Evolutionary conservation across 2,888 invertebrate genomes (phyloP), one percentile per base, ranked within the genome.

Genomic region (Nematopogon swammerdamellus): DNA sequence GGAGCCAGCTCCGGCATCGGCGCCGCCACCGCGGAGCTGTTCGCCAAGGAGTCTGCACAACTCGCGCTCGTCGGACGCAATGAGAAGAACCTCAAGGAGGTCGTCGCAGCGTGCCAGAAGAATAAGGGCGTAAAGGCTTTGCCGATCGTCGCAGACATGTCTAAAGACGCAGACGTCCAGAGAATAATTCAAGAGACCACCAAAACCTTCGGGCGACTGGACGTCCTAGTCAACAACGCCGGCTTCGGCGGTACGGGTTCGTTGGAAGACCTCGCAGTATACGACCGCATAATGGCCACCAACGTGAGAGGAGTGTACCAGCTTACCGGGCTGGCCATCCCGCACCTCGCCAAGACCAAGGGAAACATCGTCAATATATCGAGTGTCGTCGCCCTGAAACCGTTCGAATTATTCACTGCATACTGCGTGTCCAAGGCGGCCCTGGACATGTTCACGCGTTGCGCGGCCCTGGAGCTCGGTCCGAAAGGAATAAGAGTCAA

Each of bases 201-300:
- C 5, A 44, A 52, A 16, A 45, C 53, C 19, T 55, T 51, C 45
- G 56, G 53, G 11, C 43, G 46, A 46, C 44, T 57, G 6, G 55
- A 57, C 36, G 50, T 57, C 8, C 49, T 57, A 1, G 47, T 57
- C n/a, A 57, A 57, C 47, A 57, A 57, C 36, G 57, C 57, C 10
- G 57, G 55, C 3, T 58, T 69, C 3, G 60, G 67, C 42, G 49
- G 59, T 14, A 54, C 65, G 53, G 56, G 59, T 11, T 62, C 44
- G 4, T 8, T 47, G 2, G 88, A 84, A 51, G 90, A 94, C 0
- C 58, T 65, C 16, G 57, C 60, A 11, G 60, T 59, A 45, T 71
- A 63, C 51, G 74, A 74, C 51, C 55, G 56, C 17, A 62, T 72
- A 48, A 63, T 70, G 58, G 58, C 59, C 11, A 72, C 70, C 30